Evolutionary conservation across 53 echinoderm and acorn worm species (phyloP).

Genomic region (Crossaster papposus): DNA sequence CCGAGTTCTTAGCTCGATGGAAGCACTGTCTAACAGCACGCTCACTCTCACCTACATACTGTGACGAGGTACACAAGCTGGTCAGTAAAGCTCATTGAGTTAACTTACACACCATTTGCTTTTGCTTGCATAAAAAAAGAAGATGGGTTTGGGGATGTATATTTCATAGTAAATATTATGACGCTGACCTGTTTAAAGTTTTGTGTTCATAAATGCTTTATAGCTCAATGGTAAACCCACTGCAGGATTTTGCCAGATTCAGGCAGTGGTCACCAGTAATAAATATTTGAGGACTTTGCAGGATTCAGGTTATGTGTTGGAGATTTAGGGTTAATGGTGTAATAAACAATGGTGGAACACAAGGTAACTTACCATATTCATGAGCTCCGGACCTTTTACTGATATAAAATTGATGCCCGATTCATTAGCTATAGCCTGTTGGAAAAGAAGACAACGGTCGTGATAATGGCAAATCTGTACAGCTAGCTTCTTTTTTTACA

Average conservation of each 20-base stretch:
- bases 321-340: too few relatives aligned
- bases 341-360: neutral
- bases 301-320: too few relatives aligned
- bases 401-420: slow-evolving; percentile 99
- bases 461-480: neutral
- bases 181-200: too few relatives aligned
- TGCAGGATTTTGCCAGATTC: too few relatives aligned
- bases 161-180: too few relatives aligned
- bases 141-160: too few relatives aligned
- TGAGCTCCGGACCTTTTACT: slow-evolving; percentile 97
- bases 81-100: neutral
- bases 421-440: slow-evolving; percentile 96
- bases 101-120: too few relatives aligned
- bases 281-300: too few relatives aligned
- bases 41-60: slow-evolving; percentile 99
- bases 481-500: neutral
- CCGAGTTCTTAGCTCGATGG: slow-evolving; percentile 91
- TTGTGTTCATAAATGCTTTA: too few relatives aligned
- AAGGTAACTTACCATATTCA: slow-evolving; percentile 89
- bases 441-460: slow-evolving; percentile 1
- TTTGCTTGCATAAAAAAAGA: too few relatives aligned
- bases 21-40: slow-evolving; percentile 97
- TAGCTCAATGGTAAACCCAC: too few relatives aligned
- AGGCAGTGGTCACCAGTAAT: too few relatives aligned
- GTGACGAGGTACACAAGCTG: neutral